A percentile compares a stretch with the other conserved stretches of the same genome.
These are phyloP conservation scores for Microctonus hyperodae DNA, from an alignment of 2,888 invertebrate genomes.

Conservation along the genomic window DNA sequence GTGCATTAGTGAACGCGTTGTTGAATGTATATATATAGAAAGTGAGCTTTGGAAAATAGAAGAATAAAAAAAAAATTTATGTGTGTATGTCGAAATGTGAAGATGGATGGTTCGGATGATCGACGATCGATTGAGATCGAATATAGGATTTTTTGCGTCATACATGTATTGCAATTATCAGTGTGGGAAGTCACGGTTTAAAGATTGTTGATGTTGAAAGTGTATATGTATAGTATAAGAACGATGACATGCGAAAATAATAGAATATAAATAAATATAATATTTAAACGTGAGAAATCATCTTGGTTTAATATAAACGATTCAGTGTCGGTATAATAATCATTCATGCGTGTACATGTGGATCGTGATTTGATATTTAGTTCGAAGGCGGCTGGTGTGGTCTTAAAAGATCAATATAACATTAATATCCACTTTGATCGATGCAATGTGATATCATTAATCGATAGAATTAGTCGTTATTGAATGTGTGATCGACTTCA, in stretches of 20 bases:
- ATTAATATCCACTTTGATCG: conserved; percentile 10
- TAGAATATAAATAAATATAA: background rate
- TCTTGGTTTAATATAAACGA: background rate
- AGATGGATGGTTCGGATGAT: conserved; percentile 32
- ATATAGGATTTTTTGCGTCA: conserved; percentile 18
- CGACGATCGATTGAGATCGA: conserved; percentile 34
- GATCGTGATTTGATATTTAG: background rate
- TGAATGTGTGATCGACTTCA: conserved; percentile 23
- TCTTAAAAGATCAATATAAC: conserved; percentile 10
- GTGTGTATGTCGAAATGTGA: conserved; percentile 13
- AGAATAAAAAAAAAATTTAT: background rate
- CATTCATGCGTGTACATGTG: background rate
- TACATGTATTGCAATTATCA: background rate
- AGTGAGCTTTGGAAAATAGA: background rate
- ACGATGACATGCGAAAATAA: background rate
- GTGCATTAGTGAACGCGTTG: background rate
- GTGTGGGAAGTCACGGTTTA: background rate
- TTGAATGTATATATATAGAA: background rate
- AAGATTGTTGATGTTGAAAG: conserved; percentile 3
- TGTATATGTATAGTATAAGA: background rate
- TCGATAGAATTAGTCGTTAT: conserved; percentile 28
- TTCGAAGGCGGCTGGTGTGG: background rate
- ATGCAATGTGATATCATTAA: conserved; percentile 26
- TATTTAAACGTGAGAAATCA: background rate
- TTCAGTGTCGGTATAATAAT: too few species aligned